A percentile compares a stretch with the other conserved stretches of the same genome.
Evolutionary conservation across 2,113 vertebrate genomes (phyloP).

Genomic region (Galbula dea): DNA sequence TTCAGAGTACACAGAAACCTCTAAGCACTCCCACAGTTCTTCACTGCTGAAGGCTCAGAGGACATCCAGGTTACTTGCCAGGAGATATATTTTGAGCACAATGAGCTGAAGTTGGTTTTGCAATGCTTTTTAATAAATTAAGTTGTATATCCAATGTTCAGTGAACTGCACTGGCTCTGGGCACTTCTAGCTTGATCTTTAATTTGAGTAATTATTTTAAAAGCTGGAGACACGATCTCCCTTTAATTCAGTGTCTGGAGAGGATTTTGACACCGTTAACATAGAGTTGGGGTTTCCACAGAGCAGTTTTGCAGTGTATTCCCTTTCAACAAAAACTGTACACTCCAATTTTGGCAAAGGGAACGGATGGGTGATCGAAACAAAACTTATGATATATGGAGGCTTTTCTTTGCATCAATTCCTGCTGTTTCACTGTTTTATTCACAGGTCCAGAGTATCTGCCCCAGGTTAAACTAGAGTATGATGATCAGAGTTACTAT

Average conservation of each 20-base stretch:
- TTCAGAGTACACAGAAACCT: background rate
- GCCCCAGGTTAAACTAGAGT: fast-evolving
- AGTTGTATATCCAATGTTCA: conserved; percentile 27
- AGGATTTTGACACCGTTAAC: background rate
- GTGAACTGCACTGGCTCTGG: conserved; percentile 15
- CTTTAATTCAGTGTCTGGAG: background rate
- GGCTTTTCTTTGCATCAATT: background rate
- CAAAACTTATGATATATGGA: background rate
- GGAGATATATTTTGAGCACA: background rate
- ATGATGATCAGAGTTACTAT: background rate
- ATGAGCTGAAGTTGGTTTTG: background rate
- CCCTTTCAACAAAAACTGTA: conserved; percentile 7
- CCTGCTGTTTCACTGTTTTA: background rate
- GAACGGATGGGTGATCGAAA: background rate
- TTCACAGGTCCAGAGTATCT: background rate
- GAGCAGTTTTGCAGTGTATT: background rate
- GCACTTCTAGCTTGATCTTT: conserved; percentile 9
- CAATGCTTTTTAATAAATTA: conserved; percentile 46
- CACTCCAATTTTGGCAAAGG: background rate
- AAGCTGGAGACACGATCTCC: background rate
- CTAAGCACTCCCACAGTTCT: background rate
- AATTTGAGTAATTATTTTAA: conserved; percentile 43
- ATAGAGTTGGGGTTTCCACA: background rate
- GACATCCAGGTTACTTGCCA: background rate
- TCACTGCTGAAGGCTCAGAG: background rate